Base-by-base conservation (phyloP, 2,797 vertebrate genomes). In the Rhinogobio ventralis region DNA sequence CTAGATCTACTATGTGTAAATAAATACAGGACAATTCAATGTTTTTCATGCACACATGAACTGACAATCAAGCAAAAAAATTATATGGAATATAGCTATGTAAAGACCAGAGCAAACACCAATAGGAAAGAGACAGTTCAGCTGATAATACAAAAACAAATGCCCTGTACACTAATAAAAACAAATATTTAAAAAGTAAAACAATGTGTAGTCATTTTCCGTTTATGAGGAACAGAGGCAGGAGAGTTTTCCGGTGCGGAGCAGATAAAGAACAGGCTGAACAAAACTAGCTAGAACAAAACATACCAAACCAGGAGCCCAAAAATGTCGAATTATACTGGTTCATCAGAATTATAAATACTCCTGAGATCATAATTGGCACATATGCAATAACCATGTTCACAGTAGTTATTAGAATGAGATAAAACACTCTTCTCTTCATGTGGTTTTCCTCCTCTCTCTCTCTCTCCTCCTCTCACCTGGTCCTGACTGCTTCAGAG, bases 261-360 rank as follows among this genome's bases (percentile, higher is more conserved):
- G 78, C 20, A 80, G 20, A 66, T 66, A 80, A 66, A 80, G 30
- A 68, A 81, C 79, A 55, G 79, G 79, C 5, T 81, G 79, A 46
- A 69, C 66, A 69, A 25, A 81, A 69, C 64, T 3, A 81, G 30
- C 14, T 14, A 69, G 19, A 1, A 39, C 8, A 53, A 3, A 55
- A 53, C 46, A 81, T 55, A 69, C 13, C 30, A 81, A 5, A 81
- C 13, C 45, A n/a, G 79, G 64, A 1, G 15, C 64, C 79, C 79
- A 69, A 13, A n/a, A 11, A 36, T 39, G 8, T 4, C 9, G 5
- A 25, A 0, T 11, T 1, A 49, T 68, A 25, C 8, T 10, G 0
- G 0, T 25, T 53, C 7, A 7, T 13, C 13, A 69, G 25, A 66
- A 79, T 33, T 23, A 66, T 1, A 49, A 66, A 49, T 5, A 79